These are phyloP conservation scores for Centropyge bicolor DNA, from an alignment of 2,797 vertebrate species.

Conservation along the genomic window DNA sequence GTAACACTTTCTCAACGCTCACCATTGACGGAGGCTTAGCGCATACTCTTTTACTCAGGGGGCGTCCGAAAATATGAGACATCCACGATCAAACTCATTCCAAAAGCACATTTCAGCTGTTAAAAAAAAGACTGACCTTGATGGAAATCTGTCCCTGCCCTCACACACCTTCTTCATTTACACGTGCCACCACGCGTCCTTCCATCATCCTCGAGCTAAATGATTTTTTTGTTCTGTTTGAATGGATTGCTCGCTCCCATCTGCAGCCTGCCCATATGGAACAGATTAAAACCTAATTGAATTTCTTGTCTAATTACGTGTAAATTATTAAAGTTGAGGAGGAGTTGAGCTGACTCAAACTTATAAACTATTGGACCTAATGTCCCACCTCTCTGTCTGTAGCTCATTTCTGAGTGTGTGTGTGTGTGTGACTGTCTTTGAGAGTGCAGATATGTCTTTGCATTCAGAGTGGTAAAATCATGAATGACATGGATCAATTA, in stretches of 20 bases:
- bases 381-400: not conserved
- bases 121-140: slow-evolving; percentile 31
- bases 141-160: slow-evolving; percentile 16
- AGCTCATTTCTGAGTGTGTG: not conserved
- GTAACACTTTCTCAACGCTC: not conserved
- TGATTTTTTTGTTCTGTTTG: slow-evolving; percentile 51
- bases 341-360: slow-evolving; percentile 28
- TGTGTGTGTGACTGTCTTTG: not conserved
- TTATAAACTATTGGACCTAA: slow-evolving; percentile 18
- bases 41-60: not conserved
- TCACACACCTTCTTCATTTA: slow-evolving; percentile 26
- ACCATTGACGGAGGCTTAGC: not conserved
- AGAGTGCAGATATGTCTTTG: not conserved
- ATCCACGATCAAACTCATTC: not conserved
- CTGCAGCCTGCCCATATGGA: slow-evolving; percentile 58
- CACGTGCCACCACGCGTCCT: slow-evolving; percentile 4
- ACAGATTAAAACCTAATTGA: slow-evolving; percentile 68
- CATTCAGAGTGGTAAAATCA: not conserved
- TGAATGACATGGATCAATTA: not conserved
- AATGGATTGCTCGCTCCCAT: slow-evolving; percentile 52
- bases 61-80: not conserved
- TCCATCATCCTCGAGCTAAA: slow-evolving; percentile 45
- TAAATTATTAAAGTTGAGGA: slow-evolving; percentile 61
- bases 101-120: too few species aligned
- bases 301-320: slow-evolving; percentile 65